phyloP scores from a whole-genome alignment of 1,140 invertebrate genomes.

The Micrasema longulum region DNA sequence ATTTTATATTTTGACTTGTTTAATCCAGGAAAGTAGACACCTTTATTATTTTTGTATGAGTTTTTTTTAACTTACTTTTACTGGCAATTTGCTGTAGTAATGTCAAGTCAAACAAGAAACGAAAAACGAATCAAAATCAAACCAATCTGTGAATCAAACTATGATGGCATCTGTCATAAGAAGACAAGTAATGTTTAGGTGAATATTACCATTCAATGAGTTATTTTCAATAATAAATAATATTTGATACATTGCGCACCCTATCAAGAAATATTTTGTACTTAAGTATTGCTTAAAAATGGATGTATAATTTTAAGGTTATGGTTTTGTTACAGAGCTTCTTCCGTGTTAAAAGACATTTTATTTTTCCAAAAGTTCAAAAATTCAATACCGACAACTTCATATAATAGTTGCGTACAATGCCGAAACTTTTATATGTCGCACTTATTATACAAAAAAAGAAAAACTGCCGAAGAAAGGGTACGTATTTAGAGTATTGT shows the following conservation, averaged over 20 bases:
- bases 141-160: no score
- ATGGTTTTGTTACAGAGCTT: constrained; percentile 10
- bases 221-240: not conserved
- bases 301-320: constrained; percentile 11
- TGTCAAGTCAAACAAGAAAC: no score
- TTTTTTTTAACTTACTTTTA: no score
- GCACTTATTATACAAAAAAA: constrained; percentile 40
- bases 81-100: no score
- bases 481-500: constrained; percentile 4
- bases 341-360: constrained; percentile 10
- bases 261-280: not conserved
- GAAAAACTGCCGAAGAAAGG: constrained; percentile 45
- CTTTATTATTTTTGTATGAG: no score
- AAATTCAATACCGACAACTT: not conserved
- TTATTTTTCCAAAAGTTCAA: constrained; percentile 13
- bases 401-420: constrained; percentile 1
- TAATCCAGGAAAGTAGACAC: no score
- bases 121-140: no score
- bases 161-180: constrained; percentile 41
- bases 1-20: no score
- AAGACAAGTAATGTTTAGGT: constrained; percentile 24
- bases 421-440: constrained; percentile 36
- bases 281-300: not conserved
- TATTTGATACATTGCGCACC: not conserved
- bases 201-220: constrained; percentile 8